Evolutionary conservation across 2,113 vertebrate genomes (phyloP).

Genomic region (Baryphthengus martii): DNA sequence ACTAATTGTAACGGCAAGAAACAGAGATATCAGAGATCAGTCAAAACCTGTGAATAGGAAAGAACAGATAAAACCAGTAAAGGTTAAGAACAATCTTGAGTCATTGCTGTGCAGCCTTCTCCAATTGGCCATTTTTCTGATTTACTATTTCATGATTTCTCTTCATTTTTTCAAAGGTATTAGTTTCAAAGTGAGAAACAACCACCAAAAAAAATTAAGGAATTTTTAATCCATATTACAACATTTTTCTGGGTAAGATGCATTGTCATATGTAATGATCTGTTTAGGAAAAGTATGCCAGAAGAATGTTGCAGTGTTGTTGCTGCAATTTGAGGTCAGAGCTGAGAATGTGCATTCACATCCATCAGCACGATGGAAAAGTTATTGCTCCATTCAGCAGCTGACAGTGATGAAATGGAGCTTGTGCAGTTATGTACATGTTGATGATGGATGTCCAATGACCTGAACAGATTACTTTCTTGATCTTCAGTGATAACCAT

Average conservation of each 20-base stretch:
- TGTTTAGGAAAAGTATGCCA: not conserved
- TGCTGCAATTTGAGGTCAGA: not conserved
- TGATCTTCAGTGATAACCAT: not conserved
- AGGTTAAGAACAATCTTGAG: not conserved
- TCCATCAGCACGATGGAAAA: not conserved
- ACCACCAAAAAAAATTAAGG: too few species aligned
- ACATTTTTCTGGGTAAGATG: not conserved
- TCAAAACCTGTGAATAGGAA: not conserved
- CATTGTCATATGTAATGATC: not conserved
- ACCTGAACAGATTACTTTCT: not conserved
- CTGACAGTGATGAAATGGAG: not conserved
- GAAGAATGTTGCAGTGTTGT: rapidly evolving
- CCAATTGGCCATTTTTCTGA: not conserved
- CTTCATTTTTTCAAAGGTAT: not conserved
- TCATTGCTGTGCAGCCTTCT: not conserved
- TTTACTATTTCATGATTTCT: not conserved
- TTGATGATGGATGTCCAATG: not conserved
- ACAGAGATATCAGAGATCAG: not conserved
- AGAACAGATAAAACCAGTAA: not conserved
- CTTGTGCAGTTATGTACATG: not conserved
- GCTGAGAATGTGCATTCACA: not conserved
- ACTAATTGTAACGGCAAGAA: not conserved
- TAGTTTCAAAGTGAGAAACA: not conserved
- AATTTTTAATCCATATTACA: not conserved
- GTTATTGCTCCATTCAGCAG: not conserved